phyloP scores from a whole-genome alignment of 2,113 vertebrate genomes.

The Oryctolagus cuniculus region mOryCun1.1 NC_091433.1:53353501-53354000 shows the following conservation, averaged over 20 bases:
- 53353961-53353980: background rate
- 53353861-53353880: background rate
- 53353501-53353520: too few species aligned
- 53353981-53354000: slow-evolving; percentile 42
- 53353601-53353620: too few species aligned
- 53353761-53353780: background rate
- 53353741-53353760: background rate
- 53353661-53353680: too few species aligned
- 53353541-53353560: too few species aligned
- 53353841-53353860: background rate
- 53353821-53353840: background rate
- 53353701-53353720: background rate
- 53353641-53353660: too few species aligned
- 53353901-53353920: background rate
- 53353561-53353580: background rate
- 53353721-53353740: background rate
- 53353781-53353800: background rate
- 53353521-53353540: too few species aligned
- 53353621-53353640: too few species aligned
- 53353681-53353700: too few species aligned
- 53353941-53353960: background rate
- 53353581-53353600: too few species aligned
- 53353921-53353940: background rate
- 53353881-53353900: background rate
- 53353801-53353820: background rate